Evolutionary conservation across 2,888 invertebrate species (phyloP).

Genomic region (Mythimna vitellina): DNA sequence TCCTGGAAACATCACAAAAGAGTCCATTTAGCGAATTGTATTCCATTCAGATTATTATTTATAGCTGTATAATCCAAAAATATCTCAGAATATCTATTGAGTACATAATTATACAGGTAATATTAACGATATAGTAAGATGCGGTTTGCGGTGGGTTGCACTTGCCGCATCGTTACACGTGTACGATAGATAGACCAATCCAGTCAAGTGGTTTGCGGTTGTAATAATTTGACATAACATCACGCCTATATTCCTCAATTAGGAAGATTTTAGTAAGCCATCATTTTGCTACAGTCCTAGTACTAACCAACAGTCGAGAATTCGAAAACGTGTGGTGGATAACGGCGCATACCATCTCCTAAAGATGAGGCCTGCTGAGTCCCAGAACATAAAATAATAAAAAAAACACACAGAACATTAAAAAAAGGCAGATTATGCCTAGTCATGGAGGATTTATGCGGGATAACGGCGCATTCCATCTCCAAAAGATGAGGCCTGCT

Average conservation of each 20-base stretch:
- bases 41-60: background rate
- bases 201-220: slow-evolving; percentile 26
- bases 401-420: too few relatives aligned
- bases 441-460: background rate
- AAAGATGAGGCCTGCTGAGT: too few relatives aligned
- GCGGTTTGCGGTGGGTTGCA: slow-evolving; percentile 17
- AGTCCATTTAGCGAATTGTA: background rate
- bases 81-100: background rate
- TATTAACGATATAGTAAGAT: slow-evolving; percentile 16
- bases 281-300: background rate
- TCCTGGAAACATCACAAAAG: background rate
- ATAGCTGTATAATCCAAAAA: background rate
- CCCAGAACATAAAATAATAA: too few relatives aligned
- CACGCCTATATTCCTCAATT: background rate
- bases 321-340: too few relatives aligned
- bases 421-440: too few relatives aligned
- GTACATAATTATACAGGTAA: background rate
- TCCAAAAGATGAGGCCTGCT: too few relatives aligned
- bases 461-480: too few relatives aligned
- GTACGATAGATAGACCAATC: background rate
- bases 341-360: too few relatives aligned
- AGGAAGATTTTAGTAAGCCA: background rate
- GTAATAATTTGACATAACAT: slow-evolving; percentile 1
- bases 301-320: background rate
- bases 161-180: background rate